Base-by-base conservation (phyloP, 2,797 vertebrate species). In the Siniperca scherzeri region DNA sequence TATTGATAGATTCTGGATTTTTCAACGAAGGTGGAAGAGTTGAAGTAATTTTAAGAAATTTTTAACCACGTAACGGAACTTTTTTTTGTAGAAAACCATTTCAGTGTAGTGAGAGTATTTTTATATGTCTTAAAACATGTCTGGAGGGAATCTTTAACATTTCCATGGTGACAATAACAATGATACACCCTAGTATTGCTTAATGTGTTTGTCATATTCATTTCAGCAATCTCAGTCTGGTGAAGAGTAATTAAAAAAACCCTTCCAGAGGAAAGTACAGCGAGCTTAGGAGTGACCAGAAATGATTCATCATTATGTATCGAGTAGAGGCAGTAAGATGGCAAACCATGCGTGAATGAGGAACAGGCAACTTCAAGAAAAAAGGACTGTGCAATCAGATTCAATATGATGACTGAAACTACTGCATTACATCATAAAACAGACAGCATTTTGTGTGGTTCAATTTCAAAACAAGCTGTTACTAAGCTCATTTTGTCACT, bases 251-350 rank as follows among this genome's bases (percentile, higher is more conserved):
- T 3, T 6, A 48, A 44, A 36, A 74, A 82, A 59, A 7, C 0
- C 0, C 10, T 22, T 10, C 22, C 36, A 77, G 36, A 75, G 65
- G n/a, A 68, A 84, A 62, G 27, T 25, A 33, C 10, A n/a, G 12
- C 22, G 33, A 36, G 19, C 42, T 38, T n/a, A 73, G 56, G 27
- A 83, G 73, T 56, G 61, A 85, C n/a, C 5, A 19, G 14, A 53
- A 55, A 14, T 84, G 61, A 87, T 44, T 91, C 88, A 86, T 56
- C 19, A 57, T 73, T 65, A 42, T 4, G 10, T 13, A 48, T 72
- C 13, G 66, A 57, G 57, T 11, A 30, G 19, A 69, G 59, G 38
- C 22, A 65, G 9, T 10, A 19, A 25, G 22, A 66, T 22, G 25
- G 10, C 19, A 71, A 64, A 64, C 46, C 42, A 53, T 74, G 5